Evolutionary conservation across 1,140 invertebrate genomes (phyloP), one percentile per base, ranked within the genome.

Genomic region (Hycleus cichorii): DNA sequence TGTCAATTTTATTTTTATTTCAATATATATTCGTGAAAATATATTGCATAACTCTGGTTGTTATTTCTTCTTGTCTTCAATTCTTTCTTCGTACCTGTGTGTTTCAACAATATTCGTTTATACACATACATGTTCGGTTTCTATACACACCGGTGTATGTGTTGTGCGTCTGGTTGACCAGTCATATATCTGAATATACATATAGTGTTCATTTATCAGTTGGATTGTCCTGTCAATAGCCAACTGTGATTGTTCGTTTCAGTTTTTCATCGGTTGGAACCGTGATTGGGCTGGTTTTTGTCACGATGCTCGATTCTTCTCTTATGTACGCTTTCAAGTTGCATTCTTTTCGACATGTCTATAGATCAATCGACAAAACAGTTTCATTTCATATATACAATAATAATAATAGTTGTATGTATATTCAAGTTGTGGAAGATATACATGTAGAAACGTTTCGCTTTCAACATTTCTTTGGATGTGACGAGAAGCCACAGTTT

Each of bases 211-310:
- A 64, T 64, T 64, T 60, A 64, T 64, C 62, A 64, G 58, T 46
- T 44, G 52, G 50, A 64, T 64, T 64, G 58, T 60, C 48, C 62
- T 64, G 62, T 64, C 62, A 64, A 60, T 64, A 60, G 32, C 49
- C 58, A 38, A 51, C 60, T 52, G 42, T 39, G 47, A 49, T 58
- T 49, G 12, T 43, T 45, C 32, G 43, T 57, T 57, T 58, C 51
- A 50, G 47, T 48, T 55, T 49, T 42, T 46, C 46, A 42, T 54
- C 49, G 54, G 8, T 24, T 39, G 18, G 11, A 18, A 42, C 27
- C 58, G 49, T 60, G 62, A 64, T 64, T 64, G 58, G 58, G 62
- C 58, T 64, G 62, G 62, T 64, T 64, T 64, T 64, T 64, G 62
- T 64, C 58, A 64, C 58, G 58, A 60, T 58, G 56, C 44, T 32